Evolutionary conservation across 2,113 vertebrate genomes (phyloP).

Genomic region (Galbula dea): DNA sequence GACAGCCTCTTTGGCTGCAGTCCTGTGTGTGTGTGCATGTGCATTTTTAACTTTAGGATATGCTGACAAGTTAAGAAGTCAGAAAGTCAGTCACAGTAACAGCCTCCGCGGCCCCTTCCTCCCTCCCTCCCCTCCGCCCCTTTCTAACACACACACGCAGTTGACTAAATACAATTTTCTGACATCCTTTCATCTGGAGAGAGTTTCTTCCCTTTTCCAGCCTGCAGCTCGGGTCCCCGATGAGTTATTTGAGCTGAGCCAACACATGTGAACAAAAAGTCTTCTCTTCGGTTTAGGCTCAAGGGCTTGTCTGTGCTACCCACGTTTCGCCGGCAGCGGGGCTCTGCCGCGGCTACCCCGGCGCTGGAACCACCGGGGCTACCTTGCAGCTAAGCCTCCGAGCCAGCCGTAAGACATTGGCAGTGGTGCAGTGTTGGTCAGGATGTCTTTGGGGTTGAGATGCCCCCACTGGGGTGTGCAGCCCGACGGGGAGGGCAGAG

Average conservation of each 20-base stretch:
- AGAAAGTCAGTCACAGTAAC: slow-evolving; percentile 74
- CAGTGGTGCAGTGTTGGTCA: too few relatives aligned
- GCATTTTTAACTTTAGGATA: slow-evolving; percentile 83
- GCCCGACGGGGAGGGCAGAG: background rate
- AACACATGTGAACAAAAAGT: slow-evolving; percentile 62
- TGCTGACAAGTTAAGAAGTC: slow-evolving; percentile 86
- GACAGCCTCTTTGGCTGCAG: slow-evolving; percentile 81
- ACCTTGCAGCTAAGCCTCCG: background rate
- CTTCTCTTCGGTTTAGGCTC: slow-evolving; percentile 41
- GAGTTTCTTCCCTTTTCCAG: slow-evolving; percentile 60
- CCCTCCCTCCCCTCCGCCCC: slow-evolving; percentile 66
- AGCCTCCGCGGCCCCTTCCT: slow-evolving; percentile 60
- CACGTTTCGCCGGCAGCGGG: background rate
- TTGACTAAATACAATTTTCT: slow-evolving; percentile 66
- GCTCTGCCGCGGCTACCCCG: background rate
- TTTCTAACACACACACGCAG: slow-evolving; percentile 52
- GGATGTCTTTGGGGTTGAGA: too few relatives aligned
- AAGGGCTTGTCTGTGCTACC: slow-evolving; percentile 13
- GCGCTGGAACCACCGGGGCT: rapidly evolving
- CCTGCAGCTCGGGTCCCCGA: slow-evolving; percentile 45
- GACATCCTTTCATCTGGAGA: slow-evolving; percentile 69
- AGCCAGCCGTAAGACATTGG: background rate
- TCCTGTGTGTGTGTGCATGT: slow-evolving; percentile 79
- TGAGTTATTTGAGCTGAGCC: slow-evolving; percentile 59
- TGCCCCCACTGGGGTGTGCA: too few relatives aligned